Percentiles rank a stretch among this genome's conserved stretches.
These are phyloP conservation scores for Proteles cristata DNA, from an alignment of 2,113 vertebrate genomes.

Conservation along the genomic window DNA sequence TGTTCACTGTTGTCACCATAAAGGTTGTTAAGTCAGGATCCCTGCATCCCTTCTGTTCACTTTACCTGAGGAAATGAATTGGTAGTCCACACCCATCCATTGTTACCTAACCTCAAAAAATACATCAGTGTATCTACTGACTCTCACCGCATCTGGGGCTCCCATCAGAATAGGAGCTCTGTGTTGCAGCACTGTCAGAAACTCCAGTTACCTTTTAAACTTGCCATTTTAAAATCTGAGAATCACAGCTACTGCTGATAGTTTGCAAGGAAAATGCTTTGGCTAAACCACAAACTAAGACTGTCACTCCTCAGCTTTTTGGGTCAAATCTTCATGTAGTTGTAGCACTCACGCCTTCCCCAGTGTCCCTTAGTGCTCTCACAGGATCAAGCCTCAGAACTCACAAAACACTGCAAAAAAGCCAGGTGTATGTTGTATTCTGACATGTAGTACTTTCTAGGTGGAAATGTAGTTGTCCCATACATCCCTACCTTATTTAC, in stretches of 20 bases:
- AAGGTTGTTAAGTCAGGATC: neutral
- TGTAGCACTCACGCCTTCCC: neutral
- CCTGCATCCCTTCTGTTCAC: neutral
- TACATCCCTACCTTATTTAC: neutral
- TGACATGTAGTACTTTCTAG: neutral
- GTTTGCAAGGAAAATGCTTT: neutral
- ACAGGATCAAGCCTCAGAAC: neutral
- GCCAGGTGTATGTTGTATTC: neutral
- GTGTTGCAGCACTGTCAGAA: neutral
- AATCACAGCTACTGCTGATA: neutral
- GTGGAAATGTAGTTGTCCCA: neutral
- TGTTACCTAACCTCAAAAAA: conserved; percentile 22
- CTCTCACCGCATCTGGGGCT: neutral
- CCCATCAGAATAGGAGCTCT: neutral
- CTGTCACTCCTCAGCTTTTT: neutral
- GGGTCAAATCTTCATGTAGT: neutral
- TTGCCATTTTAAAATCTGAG: conserved; percentile 29
- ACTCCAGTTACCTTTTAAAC: neutral
- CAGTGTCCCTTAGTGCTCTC: neutral
- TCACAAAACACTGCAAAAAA: neutral
- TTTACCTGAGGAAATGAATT: neutral
- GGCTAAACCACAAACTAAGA: neutral
- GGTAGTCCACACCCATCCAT: neutral
- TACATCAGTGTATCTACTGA: neutral
- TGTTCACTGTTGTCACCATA: neutral